Conservation (phyloP, 2,113 vertebrate genomes). For the Campylomormyrus tamandua region DNA sequence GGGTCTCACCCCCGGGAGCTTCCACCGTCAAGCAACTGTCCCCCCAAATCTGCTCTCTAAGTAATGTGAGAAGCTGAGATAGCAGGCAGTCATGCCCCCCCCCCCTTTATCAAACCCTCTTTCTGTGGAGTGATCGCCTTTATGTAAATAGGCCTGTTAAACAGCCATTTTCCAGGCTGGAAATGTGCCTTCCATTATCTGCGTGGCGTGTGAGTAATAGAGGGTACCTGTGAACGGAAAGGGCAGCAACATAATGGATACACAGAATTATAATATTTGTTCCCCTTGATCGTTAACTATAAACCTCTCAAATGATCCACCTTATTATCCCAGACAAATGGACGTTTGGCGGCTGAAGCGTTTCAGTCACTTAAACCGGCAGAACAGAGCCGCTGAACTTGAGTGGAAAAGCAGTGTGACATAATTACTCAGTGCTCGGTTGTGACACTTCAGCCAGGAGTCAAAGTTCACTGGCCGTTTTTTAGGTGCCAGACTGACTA, state of each 20-base stretch:
- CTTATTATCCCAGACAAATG: constrained; percentile 16
- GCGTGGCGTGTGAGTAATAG: not conserved
- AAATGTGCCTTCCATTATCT: constrained; percentile 3
- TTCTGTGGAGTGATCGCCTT: not conserved
- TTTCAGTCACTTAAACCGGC: not conserved
- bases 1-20: not conserved
- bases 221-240: not conserved
- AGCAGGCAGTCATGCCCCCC: not conserved
- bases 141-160: constrained; percentile 11
- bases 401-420: not conserved
- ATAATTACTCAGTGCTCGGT: not conserved
- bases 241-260: not conserved
- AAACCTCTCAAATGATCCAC: constrained; percentile 14
- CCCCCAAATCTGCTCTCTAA: not conserved
- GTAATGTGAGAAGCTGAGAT: not conserved
- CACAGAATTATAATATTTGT: constrained; percentile 5
- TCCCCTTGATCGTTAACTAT: constrained; percentile 9
- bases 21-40: not conserved
- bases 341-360: not conserved
- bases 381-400: not conserved
- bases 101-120: not conserved
- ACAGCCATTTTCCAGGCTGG: constrained; percentile 2
- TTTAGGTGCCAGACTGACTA: not conserved
- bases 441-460: not conserved
- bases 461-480: not conserved